These are phyloP conservation scores for Azemiops feae DNA, from an alignment of 2,113 vertebrate genomes.

Conservation along the genomic window DNA sequence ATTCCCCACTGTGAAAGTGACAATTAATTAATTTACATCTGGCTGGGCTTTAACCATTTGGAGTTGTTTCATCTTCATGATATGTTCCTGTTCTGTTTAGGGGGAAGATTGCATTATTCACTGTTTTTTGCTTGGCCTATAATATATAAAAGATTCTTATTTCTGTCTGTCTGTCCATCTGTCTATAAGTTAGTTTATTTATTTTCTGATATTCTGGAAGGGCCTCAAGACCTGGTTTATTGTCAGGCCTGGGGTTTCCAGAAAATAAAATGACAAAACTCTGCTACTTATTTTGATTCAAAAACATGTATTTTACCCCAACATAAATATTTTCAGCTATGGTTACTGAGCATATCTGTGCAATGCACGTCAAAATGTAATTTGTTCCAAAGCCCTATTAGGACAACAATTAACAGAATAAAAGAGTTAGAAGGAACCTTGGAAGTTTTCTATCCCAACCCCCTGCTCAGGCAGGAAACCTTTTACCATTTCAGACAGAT, in stretches of 20 bases:
- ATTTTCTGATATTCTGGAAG: neutral
- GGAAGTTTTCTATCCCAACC: neutral
- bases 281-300: neutral
- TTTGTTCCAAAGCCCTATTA: neutral
- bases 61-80: neutral
- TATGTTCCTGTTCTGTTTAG: neutral
- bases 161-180: neutral
- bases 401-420: neutral
- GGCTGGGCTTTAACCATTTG: neutral
- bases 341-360: neutral
- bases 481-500: neutral
- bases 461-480: neutral
- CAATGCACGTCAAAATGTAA: neutral
- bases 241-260: neutral
- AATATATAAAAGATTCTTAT: neutral
- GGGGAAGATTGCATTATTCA: neutral
- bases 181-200: neutral
- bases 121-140: neutral
- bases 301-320: neutral
- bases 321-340: neutral
- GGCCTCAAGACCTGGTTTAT: neutral
- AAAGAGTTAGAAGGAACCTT: neutral
- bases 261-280: neutral
- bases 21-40: neutral
- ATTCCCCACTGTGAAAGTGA: neutral